Conservation (phyloP, 2,797 vertebrate species). For the Amphiprion clarkii region DNA sequence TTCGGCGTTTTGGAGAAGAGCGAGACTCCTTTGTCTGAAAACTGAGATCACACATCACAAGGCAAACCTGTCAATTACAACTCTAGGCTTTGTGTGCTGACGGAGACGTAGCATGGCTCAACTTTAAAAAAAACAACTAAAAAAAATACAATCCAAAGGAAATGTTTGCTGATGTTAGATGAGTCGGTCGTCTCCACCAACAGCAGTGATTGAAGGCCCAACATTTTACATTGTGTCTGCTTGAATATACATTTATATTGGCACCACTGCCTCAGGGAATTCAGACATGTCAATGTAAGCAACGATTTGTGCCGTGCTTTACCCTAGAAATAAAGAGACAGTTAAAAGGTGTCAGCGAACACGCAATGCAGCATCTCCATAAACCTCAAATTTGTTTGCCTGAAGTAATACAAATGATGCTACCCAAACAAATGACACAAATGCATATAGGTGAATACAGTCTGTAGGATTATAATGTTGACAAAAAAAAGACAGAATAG, state of each 20-base stretch:
- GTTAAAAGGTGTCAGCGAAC: too few relatives aligned
- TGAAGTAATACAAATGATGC: background rate
- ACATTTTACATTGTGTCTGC: background rate
- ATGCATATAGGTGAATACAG: too few relatives aligned
- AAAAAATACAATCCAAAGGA: background rate
- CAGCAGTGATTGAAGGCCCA: background rate
- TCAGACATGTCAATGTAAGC: background rate
- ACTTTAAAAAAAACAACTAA: background rate
- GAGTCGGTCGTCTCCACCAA: background rate
- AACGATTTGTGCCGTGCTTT: background rate
- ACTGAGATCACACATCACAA: conserved; percentile 76
- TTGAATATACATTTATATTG: too few relatives aligned
- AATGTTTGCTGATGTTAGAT: background rate
- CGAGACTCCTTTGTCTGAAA: conserved; percentile 92
- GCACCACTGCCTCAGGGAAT: background rate
- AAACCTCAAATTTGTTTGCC: too few relatives aligned
- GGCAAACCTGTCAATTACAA: conserved; percentile 17
- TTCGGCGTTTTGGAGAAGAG: conserved; percentile 91
- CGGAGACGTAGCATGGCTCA: background rate
- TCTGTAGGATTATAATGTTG: too few relatives aligned
- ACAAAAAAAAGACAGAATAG: too few relatives aligned
- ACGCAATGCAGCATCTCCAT: too few relatives aligned
- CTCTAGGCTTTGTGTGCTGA: background rate
- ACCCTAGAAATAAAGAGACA: background rate
- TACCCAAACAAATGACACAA: too few relatives aligned